Conservation (phyloP, 1,140 invertebrate species). For the Aphelenchoides fujianensis region DNA sequence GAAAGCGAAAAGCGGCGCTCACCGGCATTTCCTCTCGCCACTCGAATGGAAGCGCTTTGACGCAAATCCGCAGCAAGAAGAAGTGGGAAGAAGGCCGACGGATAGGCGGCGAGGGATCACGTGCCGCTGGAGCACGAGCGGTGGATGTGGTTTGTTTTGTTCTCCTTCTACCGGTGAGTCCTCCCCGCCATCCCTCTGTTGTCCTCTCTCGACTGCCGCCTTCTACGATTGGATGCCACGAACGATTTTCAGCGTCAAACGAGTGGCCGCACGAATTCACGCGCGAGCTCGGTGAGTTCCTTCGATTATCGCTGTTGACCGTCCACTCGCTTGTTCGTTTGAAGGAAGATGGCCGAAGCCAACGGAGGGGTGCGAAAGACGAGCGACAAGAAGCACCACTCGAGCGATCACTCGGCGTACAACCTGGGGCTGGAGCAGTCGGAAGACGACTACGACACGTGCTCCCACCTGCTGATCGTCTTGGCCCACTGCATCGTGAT, state of each 20-base stretch:
- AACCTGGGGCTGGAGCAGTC: neutral
- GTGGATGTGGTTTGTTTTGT: constrained; percentile 13
- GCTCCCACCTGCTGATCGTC: neutral
- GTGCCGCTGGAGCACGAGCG: too few relatives aligned
- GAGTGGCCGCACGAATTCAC: neutral
- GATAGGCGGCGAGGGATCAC: too few relatives aligned
- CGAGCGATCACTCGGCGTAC: neutral
- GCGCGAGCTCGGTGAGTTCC: neutral
- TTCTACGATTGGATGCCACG: neutral
- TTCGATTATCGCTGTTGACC: neutral
- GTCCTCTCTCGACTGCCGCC: too few relatives aligned
- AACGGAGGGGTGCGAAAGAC: neutral
- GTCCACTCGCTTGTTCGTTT: neutral
- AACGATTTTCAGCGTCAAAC: constrained; percentile 3
- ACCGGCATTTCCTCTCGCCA: too few relatives aligned
- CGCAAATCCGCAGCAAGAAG: too few relatives aligned
- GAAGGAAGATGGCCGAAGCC: neutral
- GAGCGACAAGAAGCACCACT: neutral
- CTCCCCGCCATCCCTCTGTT: too few relatives aligned
- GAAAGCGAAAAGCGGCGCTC: too few relatives aligned
- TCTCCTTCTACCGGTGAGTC: neutral
- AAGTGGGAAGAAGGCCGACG: too few relatives aligned
- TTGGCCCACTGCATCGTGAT: constrained; percentile 64
- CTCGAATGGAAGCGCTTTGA: too few relatives aligned
- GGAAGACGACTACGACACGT: constrained; percentile 6